Conservation (phyloP, 2,113 vertebrate species). For the Theristicus caerulescens region DNA sequence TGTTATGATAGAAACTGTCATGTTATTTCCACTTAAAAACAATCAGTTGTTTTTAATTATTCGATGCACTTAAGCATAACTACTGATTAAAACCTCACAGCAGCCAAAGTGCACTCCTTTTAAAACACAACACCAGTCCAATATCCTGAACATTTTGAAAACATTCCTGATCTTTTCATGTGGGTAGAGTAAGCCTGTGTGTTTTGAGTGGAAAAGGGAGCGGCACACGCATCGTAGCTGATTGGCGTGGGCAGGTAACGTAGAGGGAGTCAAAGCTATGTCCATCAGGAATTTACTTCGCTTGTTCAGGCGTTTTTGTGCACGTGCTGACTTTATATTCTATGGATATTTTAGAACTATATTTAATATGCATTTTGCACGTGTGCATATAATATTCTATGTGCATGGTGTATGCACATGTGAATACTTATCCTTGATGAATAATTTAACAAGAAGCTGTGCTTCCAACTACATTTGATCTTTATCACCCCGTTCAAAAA, state of each 20-base stretch:
- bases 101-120: neutral
- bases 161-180: neutral
- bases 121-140: neutral
- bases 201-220: neutral
- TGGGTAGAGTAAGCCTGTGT: neutral
- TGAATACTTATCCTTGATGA: neutral
- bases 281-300: neutral
- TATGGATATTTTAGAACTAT: neutral
- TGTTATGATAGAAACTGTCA: neutral
- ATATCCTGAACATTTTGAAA: neutral
- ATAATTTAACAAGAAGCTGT: neutral
- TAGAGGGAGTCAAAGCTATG: neutral
- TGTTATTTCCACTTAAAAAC: neutral
- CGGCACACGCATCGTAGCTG: neutral
- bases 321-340: neutral
- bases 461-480: neutral
- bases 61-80: neutral
- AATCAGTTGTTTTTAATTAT: neutral
- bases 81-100: neutral
- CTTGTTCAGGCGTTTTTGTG: neutral
- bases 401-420: neutral
- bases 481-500: neutral
- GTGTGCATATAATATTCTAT: neutral
- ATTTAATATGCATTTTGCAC: neutral
- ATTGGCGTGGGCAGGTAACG: neutral